These are phyloP conservation scores for Cistogaster globosa DNA, from an alignment of 2,888 invertebrate genomes.

Conservation along the genomic window DNA sequence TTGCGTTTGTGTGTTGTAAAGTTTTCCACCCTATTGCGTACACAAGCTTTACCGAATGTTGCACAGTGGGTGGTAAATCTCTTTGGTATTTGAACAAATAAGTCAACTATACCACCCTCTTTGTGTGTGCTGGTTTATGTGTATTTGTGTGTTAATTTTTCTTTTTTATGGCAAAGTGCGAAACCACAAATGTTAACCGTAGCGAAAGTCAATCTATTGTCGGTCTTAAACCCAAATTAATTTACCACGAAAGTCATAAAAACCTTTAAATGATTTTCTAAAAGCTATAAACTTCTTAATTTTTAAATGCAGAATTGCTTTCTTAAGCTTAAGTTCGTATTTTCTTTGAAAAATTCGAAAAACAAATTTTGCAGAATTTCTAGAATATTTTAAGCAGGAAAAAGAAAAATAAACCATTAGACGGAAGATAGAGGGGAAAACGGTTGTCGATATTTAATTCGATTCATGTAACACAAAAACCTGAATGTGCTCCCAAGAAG, in stretches of 20 bases:
- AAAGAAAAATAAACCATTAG: too few species aligned
- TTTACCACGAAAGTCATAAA: constrained; percentile 54
- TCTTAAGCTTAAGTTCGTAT: too few species aligned
- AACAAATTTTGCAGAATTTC: too few species aligned
- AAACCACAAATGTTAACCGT: constrained; percentile 82
- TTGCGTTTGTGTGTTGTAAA: constrained; percentile 48
- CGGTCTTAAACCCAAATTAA: constrained; percentile 44
- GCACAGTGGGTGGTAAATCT: constrained; percentile 62
- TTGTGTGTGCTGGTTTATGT: constrained; percentile 53
- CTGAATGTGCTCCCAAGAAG: too few species aligned
- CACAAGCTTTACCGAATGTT: constrained; percentile 68
- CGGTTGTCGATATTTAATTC: too few species aligned
- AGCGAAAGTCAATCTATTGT: constrained; percentile 78
- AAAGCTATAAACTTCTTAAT: constrained; percentile 18
- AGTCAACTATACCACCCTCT: constrained; percentile 59
- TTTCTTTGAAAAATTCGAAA: too few species aligned
- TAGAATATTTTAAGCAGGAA: too few species aligned
- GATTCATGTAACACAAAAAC: too few species aligned
- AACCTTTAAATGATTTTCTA: constrained; percentile 61
- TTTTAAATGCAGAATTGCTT: constrained; percentile 8
- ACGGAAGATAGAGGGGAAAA: too few species aligned
- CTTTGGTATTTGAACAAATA: constrained; percentile 14
- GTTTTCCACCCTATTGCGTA: constrained; percentile 82
- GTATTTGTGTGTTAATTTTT: constrained; percentile 40
- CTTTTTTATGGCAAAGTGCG: constrained; percentile 79